phyloP scores from a whole-genome alignment of 2,113 vertebrate genomes.

The Macrotus californicus region DNA sequence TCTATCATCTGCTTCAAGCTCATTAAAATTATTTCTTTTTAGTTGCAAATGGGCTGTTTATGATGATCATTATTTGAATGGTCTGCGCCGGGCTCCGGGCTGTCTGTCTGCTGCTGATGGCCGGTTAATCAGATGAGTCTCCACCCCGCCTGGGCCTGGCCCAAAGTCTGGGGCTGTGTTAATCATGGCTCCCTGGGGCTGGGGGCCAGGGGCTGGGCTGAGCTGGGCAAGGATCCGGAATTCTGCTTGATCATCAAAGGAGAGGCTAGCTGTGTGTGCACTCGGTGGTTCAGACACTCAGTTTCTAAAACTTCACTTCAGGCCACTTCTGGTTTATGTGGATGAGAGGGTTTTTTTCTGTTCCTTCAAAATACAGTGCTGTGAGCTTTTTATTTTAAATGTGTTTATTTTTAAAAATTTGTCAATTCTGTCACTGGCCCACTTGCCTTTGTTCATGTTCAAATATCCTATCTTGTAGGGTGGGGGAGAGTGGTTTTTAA shows the following conservation, averaged over 20 bases:
- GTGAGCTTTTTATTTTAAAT: constrained; percentile 14
- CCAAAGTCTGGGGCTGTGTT: constrained; percentile 46
- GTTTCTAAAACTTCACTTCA: background rate
- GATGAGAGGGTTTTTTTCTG: background rate
- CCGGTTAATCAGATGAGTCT: constrained; percentile 65
- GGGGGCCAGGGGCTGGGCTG: background rate
- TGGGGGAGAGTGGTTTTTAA: background rate
- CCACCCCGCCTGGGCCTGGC: constrained; percentile 44
- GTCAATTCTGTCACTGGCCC: background rate
- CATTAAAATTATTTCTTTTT: constrained; percentile 77
- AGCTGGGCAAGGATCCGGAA: background rate
- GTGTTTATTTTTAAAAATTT: constrained; percentile 46
- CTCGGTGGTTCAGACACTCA: background rate
- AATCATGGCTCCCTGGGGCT: constrained; percentile 25
- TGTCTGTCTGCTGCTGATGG: constrained; percentile 75
- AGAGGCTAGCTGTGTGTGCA: background rate
- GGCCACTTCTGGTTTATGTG: background rate
- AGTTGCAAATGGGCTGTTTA: constrained; percentile 72
- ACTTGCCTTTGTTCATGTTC: background rate
- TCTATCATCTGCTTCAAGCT: constrained; percentile 71
- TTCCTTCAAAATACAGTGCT: constrained; percentile 21
- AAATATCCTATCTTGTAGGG: background rate
- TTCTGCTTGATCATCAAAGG: background rate
- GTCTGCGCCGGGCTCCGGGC: constrained; percentile 66
- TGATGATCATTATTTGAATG: constrained; percentile 69